Evolutionary conservation across 2,888 invertebrate genomes (phyloP), one percentile per base, ranked within the genome.

Genomic region (Julus scanicus): DNA sequence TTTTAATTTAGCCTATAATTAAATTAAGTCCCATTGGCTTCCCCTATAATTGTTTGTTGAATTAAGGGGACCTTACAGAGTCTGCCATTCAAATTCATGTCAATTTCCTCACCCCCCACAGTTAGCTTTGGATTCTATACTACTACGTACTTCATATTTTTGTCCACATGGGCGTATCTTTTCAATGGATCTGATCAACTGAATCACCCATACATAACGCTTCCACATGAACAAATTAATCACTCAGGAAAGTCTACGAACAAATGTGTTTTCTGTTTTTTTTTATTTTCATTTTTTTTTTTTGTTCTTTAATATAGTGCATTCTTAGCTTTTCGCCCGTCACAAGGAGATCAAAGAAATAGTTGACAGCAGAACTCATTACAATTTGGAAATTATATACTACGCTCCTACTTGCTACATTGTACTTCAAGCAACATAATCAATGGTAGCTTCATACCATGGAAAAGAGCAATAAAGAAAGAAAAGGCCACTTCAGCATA

Each of bases 1-100:
- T 80, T 80, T 80, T 80, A 80, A 80, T 80, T 80, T 80, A 80
- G 80, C 80, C 37, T 80, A 80, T 80, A 80, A 80, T 80, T 80
- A 80, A 80, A 80, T 80, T 80, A 80, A 37, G 80, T 80, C 37
- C 80, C 80, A 80, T 80, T 80, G 80, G 37, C 20, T 80, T 80
- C 80, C 80, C 80, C 80, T 29, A 80, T 80, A 80, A 80, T 80
- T 80, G 80, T 80, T 80, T 80, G 80, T 80, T 80, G 80, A 80
- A 13, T 80, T 29, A 37, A 80, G 20, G 80, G 80, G 37, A 37
- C 37, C 80, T 37, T 37, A 13, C 37, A 80, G 37, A 29, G 2
- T 37, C 37, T 53, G 15, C 2, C 37, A 80, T 80, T 80, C 80
- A 80, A 80, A 11, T 80, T 29, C 9, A 13, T 11, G 37, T 37